Base-by-base conservation (phyloP, 2,113 vertebrate species). In the Mus pahari region DNA sequence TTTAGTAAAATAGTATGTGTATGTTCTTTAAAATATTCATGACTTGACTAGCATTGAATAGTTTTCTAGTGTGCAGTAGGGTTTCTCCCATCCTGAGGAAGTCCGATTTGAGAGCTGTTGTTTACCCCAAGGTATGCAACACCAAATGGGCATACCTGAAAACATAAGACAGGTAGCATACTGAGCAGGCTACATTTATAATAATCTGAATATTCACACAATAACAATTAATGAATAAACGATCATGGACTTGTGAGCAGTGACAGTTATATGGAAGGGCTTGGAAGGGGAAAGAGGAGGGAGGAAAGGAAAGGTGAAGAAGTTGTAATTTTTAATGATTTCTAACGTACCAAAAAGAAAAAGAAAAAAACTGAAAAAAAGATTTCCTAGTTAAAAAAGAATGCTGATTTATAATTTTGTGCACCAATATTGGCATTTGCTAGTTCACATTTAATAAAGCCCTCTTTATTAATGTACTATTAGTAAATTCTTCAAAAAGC, bases 371-470 rank as follows among this genome's bases (percentile, higher is more conserved):
- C 1, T 26, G 36, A 55, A 55, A 3, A 22, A 55, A 58, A 55
- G 31, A 36, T 11, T 58, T 58, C 19, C 10, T 58, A 39, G 53
- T 6, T 6, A 81, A 20, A 20, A 11, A 55, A 58, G 39, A 1
- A 58, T 24, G 17, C 9, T 13, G n/a, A 24, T 58, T 19, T 58
- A 58, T 58, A 55, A n/a, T 88, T 92, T 94, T 94, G 42, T 89
- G 50, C 19, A n/a, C 45, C 7, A 58, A n/a, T 60, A 79, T 92
- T 96, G 95, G 64, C 93, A 90, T 96, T 97, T 95, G 45, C 77
- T 94, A 36, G 87, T 90, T 95, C 48, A 96, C 92, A 94, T 92
- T 79, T 96, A 93, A 95, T 93, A 94, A 93, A 97, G 39, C 55
- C 31, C 45, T 94, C 79, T 96, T 84, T 66, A 78, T n/a, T 79